Evolutionary conservation across 2,888 invertebrate species (phyloP).

Genomic region (Drosophila limbata): DNA sequence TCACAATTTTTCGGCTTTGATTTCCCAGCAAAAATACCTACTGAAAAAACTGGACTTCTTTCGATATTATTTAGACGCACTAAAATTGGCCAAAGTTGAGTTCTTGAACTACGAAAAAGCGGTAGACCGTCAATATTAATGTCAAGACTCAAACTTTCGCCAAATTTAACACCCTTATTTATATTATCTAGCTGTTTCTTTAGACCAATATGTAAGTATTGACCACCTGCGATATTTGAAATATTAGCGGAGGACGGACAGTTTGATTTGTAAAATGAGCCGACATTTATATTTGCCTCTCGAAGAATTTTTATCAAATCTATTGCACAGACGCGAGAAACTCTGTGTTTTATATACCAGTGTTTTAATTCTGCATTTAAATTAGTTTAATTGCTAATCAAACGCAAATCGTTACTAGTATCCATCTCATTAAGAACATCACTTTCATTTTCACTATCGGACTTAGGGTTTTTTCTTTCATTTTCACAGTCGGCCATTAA

Average conservation of each 20-base stretch:
- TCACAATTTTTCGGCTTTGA: background rate
- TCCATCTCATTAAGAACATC: too few species aligned
- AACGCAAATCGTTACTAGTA: too few species aligned
- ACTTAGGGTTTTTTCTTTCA: too few species aligned
- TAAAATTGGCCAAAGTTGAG: background rate
- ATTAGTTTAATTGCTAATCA: too few species aligned
- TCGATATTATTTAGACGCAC: background rate
- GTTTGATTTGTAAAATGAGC: too few species aligned
- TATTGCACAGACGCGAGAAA: too few species aligned
- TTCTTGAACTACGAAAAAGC: background rate
- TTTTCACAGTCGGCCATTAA: too few species aligned
- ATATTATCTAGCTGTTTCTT: background rate
- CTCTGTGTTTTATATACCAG: too few species aligned
- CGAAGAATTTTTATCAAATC: too few species aligned
- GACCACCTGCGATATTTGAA: background rate
- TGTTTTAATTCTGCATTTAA: too few species aligned
- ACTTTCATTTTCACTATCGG: too few species aligned
- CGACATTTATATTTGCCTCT: too few species aligned
- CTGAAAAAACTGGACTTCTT: slow-evolving; percentile 1
- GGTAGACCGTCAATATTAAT: background rate
- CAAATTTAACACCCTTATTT: background rate
- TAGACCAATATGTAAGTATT: background rate
- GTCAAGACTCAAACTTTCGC: background rate
- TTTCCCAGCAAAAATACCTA: background rate
- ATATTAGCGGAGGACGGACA: background rate